These are phyloP conservation scores for Lydus trimaculatus DNA, from an alignment of 2,888 invertebrate species.

Conservation along the genomic window DNA sequence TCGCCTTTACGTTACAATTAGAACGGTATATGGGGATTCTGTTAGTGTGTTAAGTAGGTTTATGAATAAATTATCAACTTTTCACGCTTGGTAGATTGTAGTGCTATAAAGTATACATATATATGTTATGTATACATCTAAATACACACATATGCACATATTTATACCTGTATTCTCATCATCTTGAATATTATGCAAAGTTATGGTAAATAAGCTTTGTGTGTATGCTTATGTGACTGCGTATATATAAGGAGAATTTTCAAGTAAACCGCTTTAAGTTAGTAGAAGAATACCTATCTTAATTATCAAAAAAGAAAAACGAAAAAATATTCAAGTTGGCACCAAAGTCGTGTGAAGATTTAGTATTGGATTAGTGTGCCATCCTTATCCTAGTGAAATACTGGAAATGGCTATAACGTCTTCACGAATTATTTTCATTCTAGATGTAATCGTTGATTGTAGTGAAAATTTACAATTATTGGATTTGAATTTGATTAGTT, in stretches of 20 bases:
- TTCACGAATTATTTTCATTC: background rate
- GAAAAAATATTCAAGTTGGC: background rate
- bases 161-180: background rate
- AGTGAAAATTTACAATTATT: background rate
- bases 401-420: background rate
- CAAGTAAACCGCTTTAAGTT: too few relatives aligned
- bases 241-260: too few relatives aligned
- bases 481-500: background rate
- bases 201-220: background rate
- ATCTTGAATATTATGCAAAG: background rate
- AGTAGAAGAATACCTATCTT: background rate
- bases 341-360: background rate
- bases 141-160: background rate
- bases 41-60: slow-evolving; percentile 35
- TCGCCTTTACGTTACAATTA: background rate
- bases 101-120: background rate
- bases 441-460: background rate
- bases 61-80: slow-evolving; percentile 41
- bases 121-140: background rate
- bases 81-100: slow-evolving; percentile 14
- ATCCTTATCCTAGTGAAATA: slow-evolving; percentile 4
- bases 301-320: background rate
- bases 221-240: too few relatives aligned
- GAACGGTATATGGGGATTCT: background rate
- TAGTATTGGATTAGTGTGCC: background rate